Percentiles rank a stretch among this genome's conserved stretches.
Evolutionary conservation across 2,113 vertebrate species (phyloP).

Genomic region (Cyprinus carpio): DNA sequence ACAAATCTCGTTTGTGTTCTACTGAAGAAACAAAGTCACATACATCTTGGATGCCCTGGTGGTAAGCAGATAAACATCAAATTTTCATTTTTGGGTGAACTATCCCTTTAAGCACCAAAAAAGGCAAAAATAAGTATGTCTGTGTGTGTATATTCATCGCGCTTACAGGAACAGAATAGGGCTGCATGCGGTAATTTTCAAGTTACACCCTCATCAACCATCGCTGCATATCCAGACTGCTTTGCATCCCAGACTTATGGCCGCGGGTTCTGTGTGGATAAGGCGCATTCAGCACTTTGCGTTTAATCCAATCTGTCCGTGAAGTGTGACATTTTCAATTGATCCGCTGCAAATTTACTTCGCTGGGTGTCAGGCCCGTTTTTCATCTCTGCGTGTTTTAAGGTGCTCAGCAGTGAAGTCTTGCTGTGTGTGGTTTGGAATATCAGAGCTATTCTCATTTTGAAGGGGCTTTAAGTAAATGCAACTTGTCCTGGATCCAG

Average conservation of each 20-base stretch:
- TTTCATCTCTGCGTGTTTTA: constrained; percentile 45
- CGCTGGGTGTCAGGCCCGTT: constrained; percentile 16
- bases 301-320: constrained; percentile 57
- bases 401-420: not conserved
- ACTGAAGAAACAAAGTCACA: too few species aligned
- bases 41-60: too few species aligned
- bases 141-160: not conserved
- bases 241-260: constrained; percentile 51
- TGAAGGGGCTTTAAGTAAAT: constrained; percentile 16
- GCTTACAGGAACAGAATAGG: constrained; percentile 3
- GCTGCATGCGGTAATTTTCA: constrained; percentile 19
- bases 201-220: constrained; percentile 46
- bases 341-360: constrained; percentile 59
- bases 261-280: constrained; percentile 40
- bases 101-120: not conserved
- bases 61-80: too few species aligned
- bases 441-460: constrained; percentile 13
- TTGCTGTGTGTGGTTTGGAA: constrained; percentile 30
- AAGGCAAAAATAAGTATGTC: not conserved
- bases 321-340: constrained; percentile 62
- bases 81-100: too few species aligned
- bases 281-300: constrained; percentile 55
- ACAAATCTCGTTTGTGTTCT: too few species aligned
- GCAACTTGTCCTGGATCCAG: constrained; percentile 4
- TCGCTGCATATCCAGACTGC: constrained; percentile 35